These are phyloP conservation scores for Mellilla xanthometata DNA, from an alignment of 2,888 invertebrate genomes.

Conservation along the genomic window DNA sequence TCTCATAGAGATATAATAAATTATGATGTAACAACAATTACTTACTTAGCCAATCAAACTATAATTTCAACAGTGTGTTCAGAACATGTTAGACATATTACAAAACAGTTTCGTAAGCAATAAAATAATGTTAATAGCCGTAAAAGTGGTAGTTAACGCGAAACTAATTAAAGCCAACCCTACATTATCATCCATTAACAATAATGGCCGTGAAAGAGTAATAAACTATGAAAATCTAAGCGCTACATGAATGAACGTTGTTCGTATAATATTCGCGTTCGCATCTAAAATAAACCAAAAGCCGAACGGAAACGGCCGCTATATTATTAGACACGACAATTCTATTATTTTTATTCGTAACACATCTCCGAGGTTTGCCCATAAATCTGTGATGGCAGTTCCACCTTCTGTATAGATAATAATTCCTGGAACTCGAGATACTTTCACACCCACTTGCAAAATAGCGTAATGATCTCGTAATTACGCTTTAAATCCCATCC, in stretches of 20 bases:
- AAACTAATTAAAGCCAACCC: constrained; percentile 56
- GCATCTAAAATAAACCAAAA: constrained; percentile 77
- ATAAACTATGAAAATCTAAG: constrained; percentile 54
- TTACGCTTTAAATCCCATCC: constrained; percentile 33
- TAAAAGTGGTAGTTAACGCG: constrained; percentile 48
- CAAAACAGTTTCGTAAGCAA: constrained; percentile 48
- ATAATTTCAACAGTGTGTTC: constrained; percentile 30
- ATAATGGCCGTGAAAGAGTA: constrained; percentile 46
- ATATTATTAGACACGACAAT: constrained; percentile 81
- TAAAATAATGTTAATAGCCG: constrained; percentile 56
- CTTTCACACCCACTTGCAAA: constrained; percentile 64
- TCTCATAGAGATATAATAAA: constrained; percentile 27
- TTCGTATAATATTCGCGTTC: constrained; percentile 75
- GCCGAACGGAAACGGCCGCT: constrained; percentile 76
- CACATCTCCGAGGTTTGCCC: constrained; percentile 75
- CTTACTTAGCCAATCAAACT: constrained; percentile 34
- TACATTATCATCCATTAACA: constrained; percentile 57
- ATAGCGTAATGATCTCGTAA: constrained; percentile 49
- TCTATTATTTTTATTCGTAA: constrained; percentile 83
- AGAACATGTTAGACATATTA: constrained; percentile 36
- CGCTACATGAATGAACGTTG: constrained; percentile 64
- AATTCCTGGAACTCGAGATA: constrained; percentile 60
- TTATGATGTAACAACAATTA: constrained; percentile 34
- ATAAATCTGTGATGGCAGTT: constrained; percentile 70
- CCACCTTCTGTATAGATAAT: constrained; percentile 56